Conservation (phyloP, 2,113 vertebrate genomes). For the Sitta europaea region DNA sequence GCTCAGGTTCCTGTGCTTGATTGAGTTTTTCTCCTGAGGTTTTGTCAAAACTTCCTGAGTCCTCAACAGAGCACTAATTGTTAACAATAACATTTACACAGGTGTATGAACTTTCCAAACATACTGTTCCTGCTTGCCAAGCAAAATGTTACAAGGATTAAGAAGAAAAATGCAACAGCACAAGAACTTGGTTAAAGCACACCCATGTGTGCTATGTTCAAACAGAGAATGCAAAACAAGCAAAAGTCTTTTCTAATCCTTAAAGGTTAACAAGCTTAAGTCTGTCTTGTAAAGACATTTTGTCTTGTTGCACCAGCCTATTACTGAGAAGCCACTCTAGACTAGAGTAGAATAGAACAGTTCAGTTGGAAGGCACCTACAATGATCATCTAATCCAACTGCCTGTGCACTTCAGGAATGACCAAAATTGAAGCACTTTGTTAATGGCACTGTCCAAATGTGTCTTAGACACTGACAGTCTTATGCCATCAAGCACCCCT, state of each 20-base stretch:
- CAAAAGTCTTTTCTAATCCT: neutral
- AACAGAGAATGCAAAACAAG: neutral
- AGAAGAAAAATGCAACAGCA: neutral
- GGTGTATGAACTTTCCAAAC: neutral
- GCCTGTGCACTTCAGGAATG: neutral
- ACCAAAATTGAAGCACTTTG: neutral
- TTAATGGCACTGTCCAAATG: neutral
- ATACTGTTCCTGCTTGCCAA: neutral
- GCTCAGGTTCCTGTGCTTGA: neutral
- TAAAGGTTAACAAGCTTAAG: neutral
- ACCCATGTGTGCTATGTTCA: neutral
- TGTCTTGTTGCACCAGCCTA: neutral
- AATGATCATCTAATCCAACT: neutral
- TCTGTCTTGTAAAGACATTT: neutral
- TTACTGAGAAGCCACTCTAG: neutral
- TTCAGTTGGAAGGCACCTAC: neutral
- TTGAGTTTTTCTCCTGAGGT: neutral
- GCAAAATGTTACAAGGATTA: neutral
- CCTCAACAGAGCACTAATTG: neutral
- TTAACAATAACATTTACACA: slow-evolving; percentile 19
- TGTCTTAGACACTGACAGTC: neutral
- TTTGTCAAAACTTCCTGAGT: neutral
- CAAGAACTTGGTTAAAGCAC: neutral
- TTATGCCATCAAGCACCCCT: neutral
- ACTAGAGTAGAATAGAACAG: neutral